Evolutionary conservation across 2,797 vertebrate species (phyloP), one percentile per base, ranked within the genome.

Genomic region (Ctenopoma multispine): DNA sequence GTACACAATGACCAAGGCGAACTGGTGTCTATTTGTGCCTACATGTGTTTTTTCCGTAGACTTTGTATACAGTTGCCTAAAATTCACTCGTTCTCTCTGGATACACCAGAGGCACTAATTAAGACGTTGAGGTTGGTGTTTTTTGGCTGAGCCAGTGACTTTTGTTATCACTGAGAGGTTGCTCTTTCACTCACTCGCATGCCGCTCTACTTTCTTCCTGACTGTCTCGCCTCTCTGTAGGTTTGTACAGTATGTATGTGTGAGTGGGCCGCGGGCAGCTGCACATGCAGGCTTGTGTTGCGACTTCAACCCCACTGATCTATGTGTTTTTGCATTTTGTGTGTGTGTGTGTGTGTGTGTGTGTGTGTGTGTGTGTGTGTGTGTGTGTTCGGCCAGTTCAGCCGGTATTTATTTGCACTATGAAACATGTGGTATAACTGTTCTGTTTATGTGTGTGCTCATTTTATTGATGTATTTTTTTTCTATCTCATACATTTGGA

Each of bases 281-380:
- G 27, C 63, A 11, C 55, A 43, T 48, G 63, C 3, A 13, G 56
- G 65, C 59, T 59, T 62, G 49, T 58, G 41, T 79, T 54, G 46
- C 29, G 14, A 40, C 31, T 57, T 58, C 36, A 13, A 24, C n/a
- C 10, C 21, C 27, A 23, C 44, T 72, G 58, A 74, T 74, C 48
- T 53, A 7, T 72, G 64, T 44, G 38, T 82, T 74, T 86, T 69
- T 81, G 36, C 66, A 38, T 79, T 72, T 63, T 41, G 21, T n/a
- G n/a, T n/a, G n/a, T n/a, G n/a, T n/a, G n/a, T n/a, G n/a, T n/a
- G n/a, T n/a, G n/a, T n/a, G n/a, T n/a, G n/a, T n/a, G n/a, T n/a
- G n/a, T n/a, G n/a, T n/a, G n/a, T n/a, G n/a, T n/a, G n/a, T n/a
- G n/a, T n/a, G n/a, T n/a, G n/a, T n/a, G 41, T 27, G 20, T 27